Evolutionary conservation across 2,113 vertebrate genomes (phyloP).

Genomic region (Sylvia atricapilla): DNA sequence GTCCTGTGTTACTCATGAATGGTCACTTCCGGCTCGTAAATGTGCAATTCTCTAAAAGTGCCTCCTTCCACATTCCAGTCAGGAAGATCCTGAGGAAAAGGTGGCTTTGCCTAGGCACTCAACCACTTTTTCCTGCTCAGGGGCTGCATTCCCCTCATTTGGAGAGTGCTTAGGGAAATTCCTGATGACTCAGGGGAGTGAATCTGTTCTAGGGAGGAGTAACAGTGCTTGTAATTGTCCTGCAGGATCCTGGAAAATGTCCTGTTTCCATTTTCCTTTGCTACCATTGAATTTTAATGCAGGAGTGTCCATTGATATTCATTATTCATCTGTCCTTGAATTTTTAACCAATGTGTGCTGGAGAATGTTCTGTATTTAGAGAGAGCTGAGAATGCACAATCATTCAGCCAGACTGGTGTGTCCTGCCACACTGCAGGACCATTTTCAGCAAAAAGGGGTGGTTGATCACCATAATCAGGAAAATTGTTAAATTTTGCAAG

Average conservation of each 20-base stretch:
- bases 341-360: constrained; percentile 3
- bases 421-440: not conserved
- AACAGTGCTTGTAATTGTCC: not conserved
- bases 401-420: not conserved
- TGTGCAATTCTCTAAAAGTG: not conserved
- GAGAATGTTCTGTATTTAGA: not conserved
- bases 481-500: not conserved
- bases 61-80: not conserved
- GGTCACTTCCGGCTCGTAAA: not conserved
- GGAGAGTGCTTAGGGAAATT: not conserved
- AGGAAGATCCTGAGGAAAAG: not conserved
- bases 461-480: not conserved
- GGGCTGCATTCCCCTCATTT: not conserved
- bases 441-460: not conserved
- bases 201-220: not conserved
- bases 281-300: not conserved
- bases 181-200: not conserved
- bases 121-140: not conserved
- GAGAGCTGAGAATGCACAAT: not conserved
- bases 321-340: constrained; percentile 50
- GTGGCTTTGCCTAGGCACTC: not conserved
- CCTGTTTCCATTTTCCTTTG: not conserved
- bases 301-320: constrained; percentile 1
- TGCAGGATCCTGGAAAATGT: not conserved
- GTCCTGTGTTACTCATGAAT: not conserved